Percentiles rank a stretch among this genome's conserved stretches.
These are phyloP conservation scores for Ardeotis arabs DNA, from an alignment of 2,113 vertebrate species.

Conservation along the genomic window DNA sequence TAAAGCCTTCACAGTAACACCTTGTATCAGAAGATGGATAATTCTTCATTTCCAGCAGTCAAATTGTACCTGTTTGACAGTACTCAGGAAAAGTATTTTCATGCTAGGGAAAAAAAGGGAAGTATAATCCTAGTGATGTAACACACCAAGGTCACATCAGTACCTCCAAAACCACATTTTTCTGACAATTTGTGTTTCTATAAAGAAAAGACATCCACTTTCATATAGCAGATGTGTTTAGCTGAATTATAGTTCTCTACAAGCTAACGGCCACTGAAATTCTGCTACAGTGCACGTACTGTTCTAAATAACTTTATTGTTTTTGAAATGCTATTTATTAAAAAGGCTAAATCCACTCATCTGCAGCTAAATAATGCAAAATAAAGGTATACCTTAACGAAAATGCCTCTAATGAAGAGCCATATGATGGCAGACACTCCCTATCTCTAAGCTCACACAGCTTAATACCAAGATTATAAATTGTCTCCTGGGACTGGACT, in stretches of 20 bases:
- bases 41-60: neutral
- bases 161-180: neutral
- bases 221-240: neutral
- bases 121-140: neutral
- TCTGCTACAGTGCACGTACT: neutral
- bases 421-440: neutral
- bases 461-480: neutral
- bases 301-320: neutral
- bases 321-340: neutral
- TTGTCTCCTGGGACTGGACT: neutral
- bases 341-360: neutral
- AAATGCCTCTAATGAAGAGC: neutral
- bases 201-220: neutral
- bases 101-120: neutral
- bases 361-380: neutral
- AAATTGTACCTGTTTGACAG: neutral
- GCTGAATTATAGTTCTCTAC: neutral
- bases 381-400: neutral
- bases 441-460: fast-evolving
- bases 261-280: neutral
- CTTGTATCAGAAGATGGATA: neutral
- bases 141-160: fast-evolving
- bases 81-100: neutral
- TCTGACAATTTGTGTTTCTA: neutral
- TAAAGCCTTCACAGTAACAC: neutral